These are phyloP conservation scores for Orchestia grillus DNA, from an alignment of 1,140 invertebrate species.

Conservation along the genomic window DNA sequence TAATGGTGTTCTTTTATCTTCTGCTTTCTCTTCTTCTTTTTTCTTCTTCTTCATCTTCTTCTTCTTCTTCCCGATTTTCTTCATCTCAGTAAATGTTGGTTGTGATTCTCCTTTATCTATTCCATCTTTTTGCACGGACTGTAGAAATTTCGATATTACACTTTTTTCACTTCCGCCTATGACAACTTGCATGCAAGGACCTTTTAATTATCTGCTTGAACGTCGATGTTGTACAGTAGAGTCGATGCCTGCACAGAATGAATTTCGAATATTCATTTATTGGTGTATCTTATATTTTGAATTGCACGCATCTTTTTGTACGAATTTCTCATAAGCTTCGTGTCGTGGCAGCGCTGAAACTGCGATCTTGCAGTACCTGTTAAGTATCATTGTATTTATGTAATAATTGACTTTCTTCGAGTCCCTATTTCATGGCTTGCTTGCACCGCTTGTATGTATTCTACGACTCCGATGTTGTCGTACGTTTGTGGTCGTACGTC, in stretches of 20 bases:
- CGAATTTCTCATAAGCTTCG: not conserved
- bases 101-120: not conserved
- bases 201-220: not conserved
- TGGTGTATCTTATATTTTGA: not conserved
- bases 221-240: not conserved
- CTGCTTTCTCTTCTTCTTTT: too few species aligned
- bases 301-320: not conserved
- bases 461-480: too few species aligned
- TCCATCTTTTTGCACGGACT: not conserved
- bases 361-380: not conserved
- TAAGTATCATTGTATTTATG: not conserved
- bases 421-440: not conserved
- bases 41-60: not conserved
- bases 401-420: not conserved
- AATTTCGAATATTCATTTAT: not conserved
- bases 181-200: not conserved
- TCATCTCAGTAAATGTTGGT: not conserved
- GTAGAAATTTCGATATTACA: not conserved
- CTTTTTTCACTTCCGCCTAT: not conserved
- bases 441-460: not conserved
- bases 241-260: too few species aligned
- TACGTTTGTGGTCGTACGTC: too few species aligned
- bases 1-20: not conserved
- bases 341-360: not conserved
- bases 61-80: not conserved